A percentile compares a stretch with the other conserved stretches of the same genome.
phyloP scores from a whole-genome alignment of 2,113 vertebrate genomes.

The Pseudorasbora parva region DNA sequence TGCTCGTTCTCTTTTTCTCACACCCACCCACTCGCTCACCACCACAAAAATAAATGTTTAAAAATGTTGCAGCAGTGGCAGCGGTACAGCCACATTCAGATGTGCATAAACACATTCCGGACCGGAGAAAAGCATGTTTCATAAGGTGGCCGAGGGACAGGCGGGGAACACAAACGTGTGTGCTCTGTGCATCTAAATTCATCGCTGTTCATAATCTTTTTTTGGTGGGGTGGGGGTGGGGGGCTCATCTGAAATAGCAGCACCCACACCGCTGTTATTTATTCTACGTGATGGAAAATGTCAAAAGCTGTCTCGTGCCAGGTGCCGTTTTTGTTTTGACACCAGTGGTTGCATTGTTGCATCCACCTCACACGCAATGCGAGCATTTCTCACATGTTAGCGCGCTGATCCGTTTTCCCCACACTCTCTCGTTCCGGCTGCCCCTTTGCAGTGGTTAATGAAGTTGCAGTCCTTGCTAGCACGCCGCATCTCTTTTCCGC shows the following conservation, averaged over 20 bases:
- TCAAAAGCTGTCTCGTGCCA: background rate
- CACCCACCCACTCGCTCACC: background rate
- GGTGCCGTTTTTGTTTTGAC: slow-evolving; percentile 16
- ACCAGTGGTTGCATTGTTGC: background rate
- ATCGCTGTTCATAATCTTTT: slow-evolving; percentile 5
- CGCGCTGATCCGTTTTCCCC: slow-evolving; percentile 46
- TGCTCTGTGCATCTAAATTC: slow-evolving; percentile 3
- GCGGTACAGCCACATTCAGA: background rate
- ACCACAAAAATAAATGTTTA: background rate
- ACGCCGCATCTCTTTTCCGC: slow-evolving; percentile 69
- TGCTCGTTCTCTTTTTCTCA: slow-evolving; percentile 42
- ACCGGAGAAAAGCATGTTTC: background rate
- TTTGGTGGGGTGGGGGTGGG: background rate
- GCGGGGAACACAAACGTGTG: background rate
- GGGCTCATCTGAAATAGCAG: background rate
- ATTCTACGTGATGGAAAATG: slow-evolving; percentile 1
- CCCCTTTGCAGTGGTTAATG: slow-evolving; percentile 72
- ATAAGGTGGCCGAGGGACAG: background rate
- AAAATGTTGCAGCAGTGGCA: slow-evolving; percentile 10
- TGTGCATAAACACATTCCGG: slow-evolving; percentile 6
- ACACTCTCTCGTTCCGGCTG: slow-evolving; percentile 66
- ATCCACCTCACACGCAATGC: background rate
- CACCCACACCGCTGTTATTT: background rate
- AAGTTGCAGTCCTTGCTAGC: slow-evolving; percentile 76
- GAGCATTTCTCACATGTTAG: slow-evolving; percentile 63